Evolutionary conservation across 2,888 invertebrate genomes (phyloP).

Genomic region (Leptarthrus brevirostris): DNA sequence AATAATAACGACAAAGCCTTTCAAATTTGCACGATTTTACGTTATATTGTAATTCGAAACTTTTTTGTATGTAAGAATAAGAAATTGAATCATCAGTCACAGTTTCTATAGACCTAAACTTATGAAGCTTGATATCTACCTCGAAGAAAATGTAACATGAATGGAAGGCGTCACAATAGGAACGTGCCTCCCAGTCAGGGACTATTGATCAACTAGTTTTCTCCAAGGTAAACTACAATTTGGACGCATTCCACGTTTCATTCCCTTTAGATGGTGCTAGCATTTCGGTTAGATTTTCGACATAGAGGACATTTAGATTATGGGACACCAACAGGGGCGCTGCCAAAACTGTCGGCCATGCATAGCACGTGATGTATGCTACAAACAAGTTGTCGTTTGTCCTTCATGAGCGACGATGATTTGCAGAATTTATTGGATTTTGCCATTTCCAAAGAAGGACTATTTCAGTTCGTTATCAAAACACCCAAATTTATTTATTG

Average conservation of each 20-base stretch:
- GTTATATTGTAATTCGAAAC: too few species aligned
- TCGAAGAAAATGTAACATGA: neutral
- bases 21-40: too few species aligned
- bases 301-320: neutral
- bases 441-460: neutral
- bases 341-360: neutral
- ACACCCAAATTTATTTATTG: slow-evolving; percentile 28
- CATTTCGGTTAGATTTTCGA: neutral
- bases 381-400: slow-evolving; percentile 4
- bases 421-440: slow-evolving; percentile 21
- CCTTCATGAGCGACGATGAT: slow-evolving; percentile 2
- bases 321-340: neutral
- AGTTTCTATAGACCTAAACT: too few species aligned
- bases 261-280: neutral
- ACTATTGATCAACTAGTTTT: slow-evolving; percentile 20
- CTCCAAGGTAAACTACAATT: neutral
- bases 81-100: too few species aligned
- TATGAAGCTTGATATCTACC: slow-evolving; percentile 9
- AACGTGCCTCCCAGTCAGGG: neutral
- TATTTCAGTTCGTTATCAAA: neutral
- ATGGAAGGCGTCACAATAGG: neutral
- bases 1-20: too few species aligned
- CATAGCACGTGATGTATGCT: neutral
- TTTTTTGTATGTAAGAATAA: too few species aligned
- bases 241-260: slow-evolving; percentile 10